phyloP scores from a whole-genome alignment of 2,888 invertebrate species.

The Bellardia bayeri region DNA sequence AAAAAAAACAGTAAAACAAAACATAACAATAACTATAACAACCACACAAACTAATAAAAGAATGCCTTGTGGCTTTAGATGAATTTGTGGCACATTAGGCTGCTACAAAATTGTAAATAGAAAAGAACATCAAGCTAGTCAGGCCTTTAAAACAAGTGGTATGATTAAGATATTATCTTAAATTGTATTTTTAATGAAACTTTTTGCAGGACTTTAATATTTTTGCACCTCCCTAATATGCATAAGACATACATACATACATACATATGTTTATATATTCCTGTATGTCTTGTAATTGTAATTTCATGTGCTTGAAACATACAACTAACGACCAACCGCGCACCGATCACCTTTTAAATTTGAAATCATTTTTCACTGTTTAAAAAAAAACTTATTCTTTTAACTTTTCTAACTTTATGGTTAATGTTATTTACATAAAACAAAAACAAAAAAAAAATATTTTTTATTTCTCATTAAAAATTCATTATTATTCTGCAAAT shows the following conservation, averaged over 20 bases:
- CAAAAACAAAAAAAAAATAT: too few relatives aligned
- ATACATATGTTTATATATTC: not conserved
- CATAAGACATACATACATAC: too few relatives aligned
- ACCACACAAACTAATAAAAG: slow-evolving; percentile 43
- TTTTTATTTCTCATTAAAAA: not conserved
- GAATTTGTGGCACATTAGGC: not conserved
- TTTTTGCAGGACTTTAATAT: too few relatives aligned
- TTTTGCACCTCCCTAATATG: too few relatives aligned
- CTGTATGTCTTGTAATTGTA: slow-evolving; percentile 34
- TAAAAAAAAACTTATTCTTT: slow-evolving; percentile 12
- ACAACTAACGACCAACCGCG: not conserved
- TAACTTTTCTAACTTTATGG: not conserved
- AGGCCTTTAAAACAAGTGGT: too few relatives aligned
- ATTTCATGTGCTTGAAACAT: slow-evolving; percentile 47
- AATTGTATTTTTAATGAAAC: too few relatives aligned
- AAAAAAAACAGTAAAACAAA: not conserved
- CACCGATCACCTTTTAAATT: slow-evolving; percentile 53
- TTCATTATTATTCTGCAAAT: not conserved
- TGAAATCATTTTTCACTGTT: slow-evolving; percentile 21
- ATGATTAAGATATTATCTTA: too few relatives aligned
- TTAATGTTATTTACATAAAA: not conserved
- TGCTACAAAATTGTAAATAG: not conserved
- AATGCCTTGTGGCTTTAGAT: slow-evolving; percentile 42
- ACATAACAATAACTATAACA: not conserved
- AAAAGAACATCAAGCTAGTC: not conserved